Percentiles rank a stretch among this genome's conserved stretches.
Evolutionary conservation across 2,888 invertebrate genomes (phyloP).

Genomic region (Tinea pellionella): DNA sequence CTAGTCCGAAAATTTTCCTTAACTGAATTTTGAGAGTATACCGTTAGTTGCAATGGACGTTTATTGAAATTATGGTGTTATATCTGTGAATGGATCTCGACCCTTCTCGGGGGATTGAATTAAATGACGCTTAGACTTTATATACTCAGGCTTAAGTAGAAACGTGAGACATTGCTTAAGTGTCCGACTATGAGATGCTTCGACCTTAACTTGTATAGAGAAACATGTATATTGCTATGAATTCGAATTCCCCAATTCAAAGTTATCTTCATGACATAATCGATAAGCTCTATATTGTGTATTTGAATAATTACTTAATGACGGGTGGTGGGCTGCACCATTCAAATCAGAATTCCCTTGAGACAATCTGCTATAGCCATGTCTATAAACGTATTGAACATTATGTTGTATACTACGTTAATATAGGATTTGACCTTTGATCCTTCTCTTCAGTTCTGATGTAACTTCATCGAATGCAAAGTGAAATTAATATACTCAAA

Average conservation of each 20-base stretch:
- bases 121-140: background rate
- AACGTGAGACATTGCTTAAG: slow-evolving; percentile 1
- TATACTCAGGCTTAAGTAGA: slow-evolving; percentile 1
- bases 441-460: background rate
- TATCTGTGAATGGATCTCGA: slow-evolving; percentile 39
- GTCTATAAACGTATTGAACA: too few species aligned
- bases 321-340: too few species aligned
- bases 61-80: slow-evolving; percentile 45
- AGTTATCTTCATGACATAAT: too few species aligned
- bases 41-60: slow-evolving; percentile 20
- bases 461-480: background rate
- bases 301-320: too few species aligned
- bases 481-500: background rate
- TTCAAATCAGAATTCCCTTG: too few species aligned
- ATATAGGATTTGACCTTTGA: background rate
- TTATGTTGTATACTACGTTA: background rate
- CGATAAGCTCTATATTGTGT: too few species aligned
- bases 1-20: background rate
- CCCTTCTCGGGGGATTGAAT: slow-evolving; percentile 17
- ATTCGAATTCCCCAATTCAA: background rate
- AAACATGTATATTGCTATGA: background rate
- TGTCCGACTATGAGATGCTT: background rate
- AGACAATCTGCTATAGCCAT: too few species aligned
- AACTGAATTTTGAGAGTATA: background rate
- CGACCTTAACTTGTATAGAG: background rate